Percentiles rank a stretch among this genome's conserved stretches.
Evolutionary conservation across 2,113 vertebrate species (phyloP).

Genomic region (Megalops atlanticus): DNA sequence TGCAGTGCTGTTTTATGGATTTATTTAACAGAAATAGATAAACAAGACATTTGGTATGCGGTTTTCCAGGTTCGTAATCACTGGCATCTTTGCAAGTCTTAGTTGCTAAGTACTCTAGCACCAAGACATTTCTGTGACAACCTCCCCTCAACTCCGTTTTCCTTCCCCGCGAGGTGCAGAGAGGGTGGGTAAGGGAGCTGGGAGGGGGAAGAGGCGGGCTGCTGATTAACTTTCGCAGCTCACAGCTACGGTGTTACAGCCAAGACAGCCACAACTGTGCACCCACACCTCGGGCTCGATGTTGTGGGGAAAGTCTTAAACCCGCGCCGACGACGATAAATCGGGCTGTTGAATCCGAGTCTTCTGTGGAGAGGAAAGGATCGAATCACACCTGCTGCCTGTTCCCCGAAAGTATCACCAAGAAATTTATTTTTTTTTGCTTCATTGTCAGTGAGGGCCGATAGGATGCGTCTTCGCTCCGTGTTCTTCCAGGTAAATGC

Average conservation of each 20-base stretch:
- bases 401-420: neutral
- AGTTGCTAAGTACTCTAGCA: neutral
- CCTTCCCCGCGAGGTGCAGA: slow-evolving; percentile 5
- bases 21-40: neutral
- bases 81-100: too few relatives aligned
- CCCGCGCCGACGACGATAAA: neutral
- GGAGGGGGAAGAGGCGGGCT: neutral
- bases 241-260: slow-evolving; percentile 7
- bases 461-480: neutral
- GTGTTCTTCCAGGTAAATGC: slow-evolving; percentile 19
- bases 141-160: neutral
- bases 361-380: slow-evolving; percentile 9
- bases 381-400: slow-evolving; percentile 4
- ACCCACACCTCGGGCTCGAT: slow-evolving; percentile 4
- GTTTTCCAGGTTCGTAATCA: neutral
- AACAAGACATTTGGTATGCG: neutral
- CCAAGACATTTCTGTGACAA: slow-evolving; percentile 9
- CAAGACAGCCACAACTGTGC: slow-evolving; percentile 9
- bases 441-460: neutral
- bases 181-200: neutral
- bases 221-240: slow-evolving; percentile 20
- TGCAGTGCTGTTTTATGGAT: too few relatives aligned
- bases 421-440: neutral
- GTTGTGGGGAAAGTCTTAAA: slow-evolving; percentile 1
- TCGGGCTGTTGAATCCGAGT: neutral